phyloP scores from a whole-genome alignment of 2,113 vertebrate genomes.

The Callaeas wilsoni region DNA sequence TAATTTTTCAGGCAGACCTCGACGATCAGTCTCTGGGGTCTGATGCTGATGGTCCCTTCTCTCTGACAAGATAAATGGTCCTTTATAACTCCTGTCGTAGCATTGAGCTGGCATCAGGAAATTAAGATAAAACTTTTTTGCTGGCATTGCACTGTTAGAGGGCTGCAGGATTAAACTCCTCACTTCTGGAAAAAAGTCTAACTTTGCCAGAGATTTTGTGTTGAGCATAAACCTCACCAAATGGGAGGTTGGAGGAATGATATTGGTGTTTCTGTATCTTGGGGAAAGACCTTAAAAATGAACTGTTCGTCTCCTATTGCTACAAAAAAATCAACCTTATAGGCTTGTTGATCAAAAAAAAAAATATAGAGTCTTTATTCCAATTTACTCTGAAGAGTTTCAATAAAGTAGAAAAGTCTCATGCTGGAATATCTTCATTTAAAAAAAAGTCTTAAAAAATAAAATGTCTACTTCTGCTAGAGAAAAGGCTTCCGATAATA shows the following conservation, averaged over 20 bases:
- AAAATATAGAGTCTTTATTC: background rate
- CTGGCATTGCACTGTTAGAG: slow-evolving; percentile 14
- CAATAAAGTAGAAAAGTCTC: background rate
- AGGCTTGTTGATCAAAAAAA: background rate
- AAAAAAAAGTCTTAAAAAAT: background rate
- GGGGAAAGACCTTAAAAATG: background rate
- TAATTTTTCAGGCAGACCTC: slow-evolving; percentile 32
- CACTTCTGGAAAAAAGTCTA: background rate
- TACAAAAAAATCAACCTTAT: background rate
- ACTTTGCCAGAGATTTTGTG: background rate
- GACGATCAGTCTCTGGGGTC: background rate
- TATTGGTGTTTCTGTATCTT: background rate
- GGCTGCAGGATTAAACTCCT: background rate
- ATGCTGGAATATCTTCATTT: background rate
- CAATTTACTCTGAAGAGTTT: background rate
- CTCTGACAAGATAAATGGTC: slow-evolving; percentile 30
- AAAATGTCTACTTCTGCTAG: background rate
- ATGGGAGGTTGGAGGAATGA: background rate
- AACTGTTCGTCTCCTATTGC: background rate
- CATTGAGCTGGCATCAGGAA: slow-evolving; percentile 26
- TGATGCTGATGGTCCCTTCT: background rate
- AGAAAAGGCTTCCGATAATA: background rate
- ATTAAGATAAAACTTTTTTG: slow-evolving; percentile 48
- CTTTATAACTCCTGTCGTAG: slow-evolving; percentile 41
- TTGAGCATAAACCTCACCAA: background rate